Conservation (phyloP, 37 sponge, comb jelly and placozoan genomes). For the Chondrilla cf. caribensis region DNA sequence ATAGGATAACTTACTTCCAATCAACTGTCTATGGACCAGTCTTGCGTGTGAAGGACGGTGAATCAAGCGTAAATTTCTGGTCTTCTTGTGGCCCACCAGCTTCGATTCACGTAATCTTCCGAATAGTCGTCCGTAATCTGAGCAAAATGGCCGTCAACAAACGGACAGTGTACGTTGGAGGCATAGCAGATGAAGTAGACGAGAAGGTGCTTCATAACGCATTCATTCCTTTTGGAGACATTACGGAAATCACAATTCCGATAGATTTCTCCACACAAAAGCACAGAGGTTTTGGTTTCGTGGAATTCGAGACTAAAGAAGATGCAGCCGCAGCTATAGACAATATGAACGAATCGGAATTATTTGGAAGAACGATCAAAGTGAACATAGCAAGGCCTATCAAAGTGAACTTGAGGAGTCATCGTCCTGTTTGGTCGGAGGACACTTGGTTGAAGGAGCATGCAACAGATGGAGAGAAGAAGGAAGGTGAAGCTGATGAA, state of each 20-base stretch:
- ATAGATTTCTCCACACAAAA: constrained; percentile 91
- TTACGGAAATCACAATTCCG: constrained; percentile 90
- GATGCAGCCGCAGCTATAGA: constrained; percentile 99
- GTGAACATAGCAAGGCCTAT: constrained; percentile 93
- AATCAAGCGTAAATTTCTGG: no score
- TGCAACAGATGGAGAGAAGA: constrained; percentile 49
- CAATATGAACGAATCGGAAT: constrained; percentile 98
- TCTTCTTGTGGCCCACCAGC: no score
- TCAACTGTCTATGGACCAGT: no score
- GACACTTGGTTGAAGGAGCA: constrained; percentile 93
- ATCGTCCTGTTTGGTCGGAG: constrained; percentile 91
- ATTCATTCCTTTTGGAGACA: constrained; percentile 98
- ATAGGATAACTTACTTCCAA: no score
- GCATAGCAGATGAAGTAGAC: constrained; percentile 93
- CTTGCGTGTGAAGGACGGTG: no score
- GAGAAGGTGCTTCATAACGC: constrained; percentile 96
- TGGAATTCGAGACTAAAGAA: constrained; percentile 88
- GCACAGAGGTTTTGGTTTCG: constrained; percentile 96
- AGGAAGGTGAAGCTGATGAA: background rate
- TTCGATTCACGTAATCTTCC: background rate
- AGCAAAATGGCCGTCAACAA: constrained; percentile 58
- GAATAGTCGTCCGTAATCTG: background rate
- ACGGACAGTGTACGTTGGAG: constrained; percentile 88
- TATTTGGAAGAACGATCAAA: constrained; percentile 89
- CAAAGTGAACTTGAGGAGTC: constrained; percentile 87